Percentiles rank a stretch among this genome's conserved stretches.
Conservation (phyloP, 2,888 invertebrate genomes). For the Leucania comma region DNA sequence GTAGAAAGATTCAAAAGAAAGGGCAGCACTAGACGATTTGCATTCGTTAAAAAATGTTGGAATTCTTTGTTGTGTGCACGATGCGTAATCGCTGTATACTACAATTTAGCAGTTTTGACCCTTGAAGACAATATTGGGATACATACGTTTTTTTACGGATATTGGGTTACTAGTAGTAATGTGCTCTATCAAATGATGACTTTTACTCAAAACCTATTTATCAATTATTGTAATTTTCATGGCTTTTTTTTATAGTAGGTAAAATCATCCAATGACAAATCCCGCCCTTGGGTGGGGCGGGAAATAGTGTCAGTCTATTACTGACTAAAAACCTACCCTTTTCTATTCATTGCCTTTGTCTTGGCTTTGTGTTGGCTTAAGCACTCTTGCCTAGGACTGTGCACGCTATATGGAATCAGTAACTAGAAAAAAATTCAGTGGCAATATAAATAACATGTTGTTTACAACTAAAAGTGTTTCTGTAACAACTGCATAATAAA, state of each 20-base stretch:
- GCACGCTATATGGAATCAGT: background rate
- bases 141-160: background rate
- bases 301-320: too few relatives aligned
- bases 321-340: too few relatives aligned
- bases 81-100: conserved; percentile 83
- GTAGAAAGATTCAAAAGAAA: conserved; percentile 86
- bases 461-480: background rate
- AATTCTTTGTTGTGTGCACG: conserved; percentile 87
- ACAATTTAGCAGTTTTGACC: conserved; percentile 61
- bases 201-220: background rate
- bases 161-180: too few relatives aligned
- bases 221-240: background rate
- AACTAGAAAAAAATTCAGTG: background rate
- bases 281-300: too few relatives aligned
- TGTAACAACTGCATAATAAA: background rate
- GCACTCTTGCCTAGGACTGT: background rate
- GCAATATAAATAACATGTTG: background rate
- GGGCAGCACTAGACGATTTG: conserved; percentile 88
- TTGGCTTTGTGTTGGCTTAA: too few relatives aligned
- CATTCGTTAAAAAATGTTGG: conserved; percentile 89
- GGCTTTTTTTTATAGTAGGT: too few relatives aligned
- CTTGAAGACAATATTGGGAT: background rate
- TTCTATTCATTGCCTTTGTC: too few relatives aligned
- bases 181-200: background rate
- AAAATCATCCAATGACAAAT: too few relatives aligned